These are phyloP conservation scores for Casuarius casuarius DNA, from an alignment of 2,113 vertebrate species.

Conservation along the genomic window DNA sequence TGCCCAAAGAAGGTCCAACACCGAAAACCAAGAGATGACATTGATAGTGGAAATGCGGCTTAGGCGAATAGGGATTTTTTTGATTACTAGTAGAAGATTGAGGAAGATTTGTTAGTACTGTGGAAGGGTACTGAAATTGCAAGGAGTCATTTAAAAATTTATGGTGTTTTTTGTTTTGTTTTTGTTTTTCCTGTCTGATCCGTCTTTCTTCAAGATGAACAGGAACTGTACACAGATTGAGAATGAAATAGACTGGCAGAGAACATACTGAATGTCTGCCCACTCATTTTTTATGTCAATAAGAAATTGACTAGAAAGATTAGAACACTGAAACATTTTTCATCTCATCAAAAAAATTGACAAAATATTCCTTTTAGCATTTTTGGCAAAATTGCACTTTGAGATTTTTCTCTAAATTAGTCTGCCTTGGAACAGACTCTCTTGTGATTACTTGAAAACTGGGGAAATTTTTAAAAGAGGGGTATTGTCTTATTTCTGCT, in stretches of 20 bases:
- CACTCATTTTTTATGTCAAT: neutral
- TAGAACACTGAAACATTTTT: neutral
- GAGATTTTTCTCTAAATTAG: neutral
- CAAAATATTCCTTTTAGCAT: neutral
- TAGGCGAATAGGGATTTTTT: accelerated
- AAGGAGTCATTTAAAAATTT: neutral
- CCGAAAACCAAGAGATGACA: neutral
- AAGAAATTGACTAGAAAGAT: neutral
- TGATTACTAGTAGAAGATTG: neutral
- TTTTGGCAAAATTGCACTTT: neutral
- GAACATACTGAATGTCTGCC: neutral
- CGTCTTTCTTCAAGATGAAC: neutral
- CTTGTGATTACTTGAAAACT: neutral
- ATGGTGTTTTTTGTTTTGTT: neutral
- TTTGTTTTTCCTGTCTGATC: neutral
- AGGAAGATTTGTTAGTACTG: neutral
- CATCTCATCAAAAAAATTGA: neutral
- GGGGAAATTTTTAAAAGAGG: neutral
- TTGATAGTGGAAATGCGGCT: neutral
- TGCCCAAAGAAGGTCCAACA: neutral
- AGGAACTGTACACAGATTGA: neutral
- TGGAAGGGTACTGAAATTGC: neutral
- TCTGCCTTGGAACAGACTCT: neutral
- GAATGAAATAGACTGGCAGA: neutral
- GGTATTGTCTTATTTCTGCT: neutral